These are phyloP conservation scores for Orthosia cruda DNA, from an alignment of 2,888 invertebrate genomes.

Conservation along the genomic window DNA sequence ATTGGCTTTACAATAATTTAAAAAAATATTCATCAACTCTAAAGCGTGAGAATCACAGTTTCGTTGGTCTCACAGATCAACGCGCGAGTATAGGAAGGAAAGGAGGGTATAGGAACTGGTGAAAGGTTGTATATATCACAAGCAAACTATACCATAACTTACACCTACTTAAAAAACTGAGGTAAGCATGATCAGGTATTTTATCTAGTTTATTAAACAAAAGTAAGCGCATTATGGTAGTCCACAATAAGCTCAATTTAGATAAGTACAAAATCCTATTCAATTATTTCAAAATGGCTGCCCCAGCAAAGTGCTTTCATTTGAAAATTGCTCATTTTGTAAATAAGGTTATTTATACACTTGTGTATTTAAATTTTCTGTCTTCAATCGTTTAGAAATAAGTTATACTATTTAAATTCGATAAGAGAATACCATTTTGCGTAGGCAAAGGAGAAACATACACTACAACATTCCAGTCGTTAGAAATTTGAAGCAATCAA, in stretches of 20 bases:
- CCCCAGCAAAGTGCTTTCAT: neutral
- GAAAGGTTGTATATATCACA: too few species aligned
- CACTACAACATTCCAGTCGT: neutral
- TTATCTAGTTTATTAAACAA: neutral
- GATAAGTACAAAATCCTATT: neutral
- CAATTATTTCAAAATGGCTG: neutral
- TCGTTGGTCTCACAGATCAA: too few species aligned
- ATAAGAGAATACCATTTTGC: neutral
- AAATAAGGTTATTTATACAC: neutral
- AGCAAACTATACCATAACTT: too few species aligned
- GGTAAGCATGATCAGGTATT: neutral
- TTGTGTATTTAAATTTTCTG: neutral
- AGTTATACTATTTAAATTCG: neutral
- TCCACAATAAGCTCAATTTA: neutral
- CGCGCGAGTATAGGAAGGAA: too few species aligned
- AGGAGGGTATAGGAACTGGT: too few species aligned
- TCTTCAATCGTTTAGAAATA: neutral
- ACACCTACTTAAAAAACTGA: too few species aligned
- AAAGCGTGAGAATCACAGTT: too few species aligned
- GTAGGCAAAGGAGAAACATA: neutral
- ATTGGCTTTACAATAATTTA: too few species aligned
- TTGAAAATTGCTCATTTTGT: constrained; percentile 3
- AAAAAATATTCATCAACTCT: too few species aligned
- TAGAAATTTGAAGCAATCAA: neutral
- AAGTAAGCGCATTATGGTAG: neutral